These are phyloP conservation scores for Molorchus minor DNA, from an alignment of 2,888 invertebrate genomes.

Conservation along the genomic window DNA sequence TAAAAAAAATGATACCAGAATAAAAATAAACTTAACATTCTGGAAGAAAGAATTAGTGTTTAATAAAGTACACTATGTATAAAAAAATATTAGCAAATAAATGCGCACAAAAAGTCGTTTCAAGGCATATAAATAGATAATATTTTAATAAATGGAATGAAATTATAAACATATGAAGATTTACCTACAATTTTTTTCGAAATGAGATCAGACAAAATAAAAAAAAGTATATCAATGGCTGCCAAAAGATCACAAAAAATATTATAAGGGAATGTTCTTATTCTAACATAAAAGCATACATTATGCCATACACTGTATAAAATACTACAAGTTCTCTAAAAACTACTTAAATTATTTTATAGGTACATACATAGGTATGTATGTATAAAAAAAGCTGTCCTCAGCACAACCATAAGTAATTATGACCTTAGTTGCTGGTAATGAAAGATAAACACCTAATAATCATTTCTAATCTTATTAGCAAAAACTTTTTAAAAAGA, in stretches of 20 bases:
- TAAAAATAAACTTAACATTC: conserved; percentile 16
- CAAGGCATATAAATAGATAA: not conserved
- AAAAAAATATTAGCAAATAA: conserved; percentile 15
- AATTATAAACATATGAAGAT: conserved; percentile 28
- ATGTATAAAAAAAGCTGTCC: conserved; percentile 20
- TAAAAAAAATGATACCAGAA: conserved; percentile 19
- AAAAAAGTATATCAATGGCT: conserved; percentile 41
- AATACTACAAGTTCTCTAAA: conserved; percentile 16
- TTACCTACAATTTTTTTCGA: conserved; percentile 27
- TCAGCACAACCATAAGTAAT: conserved; percentile 10
- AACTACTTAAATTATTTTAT: conserved; percentile 12
- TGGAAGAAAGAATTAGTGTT: conserved; percentile 25
- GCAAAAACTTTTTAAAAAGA: no score
- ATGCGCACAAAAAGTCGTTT: not conserved
- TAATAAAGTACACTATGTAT: conserved; percentile 20
- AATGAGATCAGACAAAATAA: conserved; percentile 30
- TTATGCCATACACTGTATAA: conserved; percentile 15
- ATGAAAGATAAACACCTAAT: no score
- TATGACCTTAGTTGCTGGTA: not conserved
- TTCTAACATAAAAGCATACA: conserved; percentile 12
- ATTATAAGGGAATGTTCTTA: conserved; percentile 49
- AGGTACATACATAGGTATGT: not conserved
- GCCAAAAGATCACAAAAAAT: conserved; percentile 50
- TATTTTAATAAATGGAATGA: conserved; percentile 21
- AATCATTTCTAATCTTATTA: no score